phyloP scores from a whole-genome alignment of 2,797 vertebrate genomes.

The Anableps anableps region DNA sequence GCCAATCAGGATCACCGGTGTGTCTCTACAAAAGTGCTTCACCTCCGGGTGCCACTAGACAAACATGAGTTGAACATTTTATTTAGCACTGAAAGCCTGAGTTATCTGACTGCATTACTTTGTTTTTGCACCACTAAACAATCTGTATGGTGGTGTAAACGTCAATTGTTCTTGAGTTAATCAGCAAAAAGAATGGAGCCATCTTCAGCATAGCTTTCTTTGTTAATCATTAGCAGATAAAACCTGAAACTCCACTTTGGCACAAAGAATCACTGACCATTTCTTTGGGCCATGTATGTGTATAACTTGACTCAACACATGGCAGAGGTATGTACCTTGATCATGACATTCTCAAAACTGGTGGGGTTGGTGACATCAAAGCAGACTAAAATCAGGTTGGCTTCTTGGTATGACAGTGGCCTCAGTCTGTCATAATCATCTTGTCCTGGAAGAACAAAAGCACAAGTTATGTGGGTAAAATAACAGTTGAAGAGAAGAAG shows the following conservation, averaged over 20 bases:
- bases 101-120: constrained; percentile 1
- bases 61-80: background rate
- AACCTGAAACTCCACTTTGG: constrained; percentile 30
- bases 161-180: constrained; percentile 55
- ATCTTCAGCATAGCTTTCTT: constrained; percentile 14
- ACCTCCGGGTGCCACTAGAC: constrained; percentile 94
- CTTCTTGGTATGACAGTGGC: constrained; percentile 94
- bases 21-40: constrained; percentile 90
- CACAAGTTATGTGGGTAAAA: background rate
- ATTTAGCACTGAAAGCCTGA: background rate
- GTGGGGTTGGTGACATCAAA: constrained; percentile 97
- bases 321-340: constrained; percentile 85
- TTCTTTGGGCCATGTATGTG: background rate
- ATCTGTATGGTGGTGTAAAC: constrained; percentile 33
- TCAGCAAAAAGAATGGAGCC: constrained; percentile 46
- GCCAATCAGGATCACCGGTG: constrained; percentile 90
- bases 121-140: constrained; percentile 11
- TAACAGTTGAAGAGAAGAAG: background rate
- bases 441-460: constrained; percentile 84
- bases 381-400: constrained; percentile 90
- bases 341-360: constrained; percentile 92
- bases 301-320: background rate
- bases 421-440: constrained; percentile 96
- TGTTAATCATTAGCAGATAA: constrained; percentile 54
- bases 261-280: background rate